A percentile compares a stretch with the other conserved stretches of the same genome.
These are phyloP conservation scores for Seladonia tumulorum DNA, from an alignment of 2,888 invertebrate genomes.

Conservation along the genomic window DNA sequence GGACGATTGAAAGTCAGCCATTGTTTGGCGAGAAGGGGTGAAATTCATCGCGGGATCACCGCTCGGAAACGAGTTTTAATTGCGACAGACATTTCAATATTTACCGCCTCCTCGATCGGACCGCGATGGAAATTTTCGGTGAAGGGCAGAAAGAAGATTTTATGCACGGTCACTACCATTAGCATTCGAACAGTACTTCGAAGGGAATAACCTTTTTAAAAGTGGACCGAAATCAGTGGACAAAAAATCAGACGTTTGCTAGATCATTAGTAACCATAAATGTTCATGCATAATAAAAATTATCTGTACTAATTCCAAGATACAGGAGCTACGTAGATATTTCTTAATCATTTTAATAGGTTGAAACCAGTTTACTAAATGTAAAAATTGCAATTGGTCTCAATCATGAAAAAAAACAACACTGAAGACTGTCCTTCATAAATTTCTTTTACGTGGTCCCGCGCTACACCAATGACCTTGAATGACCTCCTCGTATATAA, in stretches of 20 bases:
- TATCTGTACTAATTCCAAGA: too few relatives aligned
- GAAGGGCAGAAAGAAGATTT: not conserved
- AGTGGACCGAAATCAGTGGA: not conserved
- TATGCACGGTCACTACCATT: not conserved
- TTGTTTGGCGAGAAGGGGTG: constrained; percentile 10
- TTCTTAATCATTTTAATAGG: too few relatives aligned
- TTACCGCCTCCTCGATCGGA: constrained; percentile 37
- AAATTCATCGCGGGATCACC: constrained; percentile 21
- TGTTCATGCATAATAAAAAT: too few relatives aligned
- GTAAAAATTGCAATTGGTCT: too few relatives aligned
- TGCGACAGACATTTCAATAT: constrained; percentile 48
- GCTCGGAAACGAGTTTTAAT: constrained; percentile 41
- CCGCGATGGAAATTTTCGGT: constrained; percentile 28
- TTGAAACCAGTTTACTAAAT: too few relatives aligned
- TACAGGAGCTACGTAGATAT: too few relatives aligned
- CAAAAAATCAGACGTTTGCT: not conserved
- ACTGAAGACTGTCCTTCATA: too few relatives aligned
- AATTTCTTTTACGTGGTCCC: too few relatives aligned
- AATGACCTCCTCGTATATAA: too few relatives aligned
- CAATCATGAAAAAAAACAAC: too few relatives aligned
- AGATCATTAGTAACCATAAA: too few relatives aligned
- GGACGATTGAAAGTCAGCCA: not conserved
- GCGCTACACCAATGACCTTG: too few relatives aligned
- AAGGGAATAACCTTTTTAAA: not conserved
- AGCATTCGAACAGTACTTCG: not conserved